Conservation (phyloP, 2,113 vertebrate genomes). For the Pitta sordida region DNA sequence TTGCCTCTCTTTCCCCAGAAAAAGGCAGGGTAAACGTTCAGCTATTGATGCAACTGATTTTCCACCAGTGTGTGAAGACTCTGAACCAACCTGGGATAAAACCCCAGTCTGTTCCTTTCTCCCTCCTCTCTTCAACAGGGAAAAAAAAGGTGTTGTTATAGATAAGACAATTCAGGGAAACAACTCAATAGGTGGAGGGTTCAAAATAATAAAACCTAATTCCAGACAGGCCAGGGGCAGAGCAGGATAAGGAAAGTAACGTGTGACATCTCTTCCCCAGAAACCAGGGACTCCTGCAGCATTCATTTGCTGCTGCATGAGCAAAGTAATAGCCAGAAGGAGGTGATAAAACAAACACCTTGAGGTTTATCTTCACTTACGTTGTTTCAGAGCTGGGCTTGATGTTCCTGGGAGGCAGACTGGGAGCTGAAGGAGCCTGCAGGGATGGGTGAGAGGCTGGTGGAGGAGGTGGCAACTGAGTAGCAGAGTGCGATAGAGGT, state of each 20-base stretch:
- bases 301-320: neutral
- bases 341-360: neutral
- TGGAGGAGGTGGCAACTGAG: neutral
- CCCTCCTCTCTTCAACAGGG: neutral
- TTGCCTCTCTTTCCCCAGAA: neutral
- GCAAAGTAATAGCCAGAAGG: neutral
- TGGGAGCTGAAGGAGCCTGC: conserved; percentile 56
- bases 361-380: conserved; percentile 33
- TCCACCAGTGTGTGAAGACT: neutral
- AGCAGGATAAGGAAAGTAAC: neutral
- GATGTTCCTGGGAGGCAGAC: conserved; percentile 81
- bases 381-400: conserved; percentile 50
- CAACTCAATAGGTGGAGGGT: neutral
- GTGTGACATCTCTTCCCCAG: neutral
- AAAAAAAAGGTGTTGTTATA: neutral
- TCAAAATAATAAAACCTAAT: neutral
- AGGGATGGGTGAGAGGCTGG: conserved; percentile 30
- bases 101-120: neutral
- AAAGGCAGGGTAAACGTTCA: neutral
- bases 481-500: conserved; percentile 20
- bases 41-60: neutral
- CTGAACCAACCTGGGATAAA: neutral
- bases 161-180: neutral
- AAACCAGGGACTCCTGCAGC: neutral
- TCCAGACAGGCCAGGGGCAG: neutral